Percentiles rank a stretch among this genome's conserved stretches.
These are phyloP conservation scores for Oxyruncus cristatus DNA, from an alignment of 2,113 vertebrate genomes.

Conservation along the genomic window DNA sequence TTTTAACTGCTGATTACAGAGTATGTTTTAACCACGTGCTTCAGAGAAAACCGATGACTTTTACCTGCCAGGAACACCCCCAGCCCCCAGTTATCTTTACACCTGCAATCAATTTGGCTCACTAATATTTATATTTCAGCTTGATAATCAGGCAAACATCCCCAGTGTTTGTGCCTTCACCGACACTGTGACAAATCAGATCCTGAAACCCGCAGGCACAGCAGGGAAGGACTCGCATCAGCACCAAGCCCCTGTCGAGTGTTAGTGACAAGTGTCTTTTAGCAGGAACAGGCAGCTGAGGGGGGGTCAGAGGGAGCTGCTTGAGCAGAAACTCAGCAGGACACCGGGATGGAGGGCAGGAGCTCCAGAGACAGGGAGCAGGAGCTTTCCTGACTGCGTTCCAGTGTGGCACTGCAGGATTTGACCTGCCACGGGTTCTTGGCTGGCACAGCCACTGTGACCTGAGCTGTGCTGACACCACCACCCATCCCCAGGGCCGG, in stretches of 20 bases:
- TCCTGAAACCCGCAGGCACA: neutral
- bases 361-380: neutral
- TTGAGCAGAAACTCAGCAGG: neutral
- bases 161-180: neutral
- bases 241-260: neutral
- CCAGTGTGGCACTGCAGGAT: rapidly evolving
- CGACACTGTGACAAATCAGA: neutral
- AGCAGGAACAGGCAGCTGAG: neutral
- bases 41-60: neutral
- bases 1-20: neutral
- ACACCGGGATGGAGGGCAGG: neutral
- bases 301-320: neutral
- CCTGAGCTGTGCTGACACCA: neutral
- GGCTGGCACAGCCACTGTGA: neutral
- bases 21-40: neutral
- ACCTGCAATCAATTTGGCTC: neutral
- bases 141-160: neutral
- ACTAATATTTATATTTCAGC: neutral
- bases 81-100: neutral
- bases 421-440: rapidly evolving
- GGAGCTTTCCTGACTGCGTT: neutral
- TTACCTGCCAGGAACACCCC: neutral
- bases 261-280: neutral
- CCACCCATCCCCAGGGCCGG: neutral
- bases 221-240: neutral